Base-by-base conservation (phyloP, 2,888 invertebrate species). In the Fissipunctia ypsillon region DNA sequence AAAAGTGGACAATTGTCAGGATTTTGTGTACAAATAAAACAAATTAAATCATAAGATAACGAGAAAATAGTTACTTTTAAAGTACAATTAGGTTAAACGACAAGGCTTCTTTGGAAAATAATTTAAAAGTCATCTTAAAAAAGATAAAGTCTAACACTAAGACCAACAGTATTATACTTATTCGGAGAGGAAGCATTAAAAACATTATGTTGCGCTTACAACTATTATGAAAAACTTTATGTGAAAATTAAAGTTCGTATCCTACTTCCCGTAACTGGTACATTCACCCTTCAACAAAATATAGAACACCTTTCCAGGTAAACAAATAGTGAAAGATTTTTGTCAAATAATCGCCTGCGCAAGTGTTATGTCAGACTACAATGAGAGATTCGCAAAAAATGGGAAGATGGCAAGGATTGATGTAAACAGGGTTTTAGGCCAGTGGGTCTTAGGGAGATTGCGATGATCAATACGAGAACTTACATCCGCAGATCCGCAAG, bases 321-420 rank as follows among this genome's bases (percentile, higher is more conserved):
- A 91, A 90, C 87, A 92, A 92, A 91, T 88, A 88, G 81, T 86
- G 90, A 92, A 91, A 92, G 90, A 90, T 92, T 91, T 91, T 94
- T 91, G 94, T 90, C 93, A 93, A 94, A 94, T 93, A 94, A 92
- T 93, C 93, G 91, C 86, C 90, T 91, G 87, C 92, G 94, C 94
- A 95, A 95, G 94, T 93, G 92, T 91, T 89, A 75, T 84, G 84
- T 86, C 74, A 83, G 84, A 87, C 84, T 87, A 93, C 90, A 91
- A 92, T 82, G 81, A 83, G 81, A 76, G 68, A 70, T 61, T 66
- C 65, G 81, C 85, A 91, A 92, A 91, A 88, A 80, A 59, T 66
- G 41, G 69, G 81, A 85, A 84, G 82, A 88, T 87, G 87, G 84
- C 87, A 91, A 93, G 92, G 91, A 92, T 93, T 92, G 90, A 89